Base-by-base conservation (phyloP, 2,113 vertebrate genomes). In the Ochotona princeps region DNA sequence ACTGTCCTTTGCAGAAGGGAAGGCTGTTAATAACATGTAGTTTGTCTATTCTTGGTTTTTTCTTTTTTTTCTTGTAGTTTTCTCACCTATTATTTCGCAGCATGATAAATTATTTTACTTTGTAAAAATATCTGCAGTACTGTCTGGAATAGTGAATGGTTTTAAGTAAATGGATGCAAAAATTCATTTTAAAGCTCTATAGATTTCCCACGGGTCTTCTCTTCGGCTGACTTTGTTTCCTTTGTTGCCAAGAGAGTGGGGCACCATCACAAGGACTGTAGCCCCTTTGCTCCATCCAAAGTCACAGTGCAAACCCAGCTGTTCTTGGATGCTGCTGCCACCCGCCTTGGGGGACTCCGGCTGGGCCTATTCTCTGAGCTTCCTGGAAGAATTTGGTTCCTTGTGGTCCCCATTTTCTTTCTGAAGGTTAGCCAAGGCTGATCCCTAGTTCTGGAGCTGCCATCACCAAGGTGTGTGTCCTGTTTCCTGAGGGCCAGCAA, bases 311-410 rank as follows among this genome's bases (percentile, higher is more conserved):
- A 94, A 87, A 72, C 73, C 67, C 6, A 87, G 38, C 84, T 81
- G 78, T 69, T 93, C 49, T 87, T 84, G 76, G 65, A 54, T 78
- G 57, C 67, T 95, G 75, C 47, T 60, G 61, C 92, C 90, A 87
- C 76, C 81, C 82, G 32, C 81, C 26, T 51, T 51, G 11, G 26
- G 78, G 57, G 28, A 67, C n/a, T 85, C 61, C 32, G 12, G 7
- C 20, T 49, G 30, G 49, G 78, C 51, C 4, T 51, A 11, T 66
- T 81, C 35, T n/a, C 38, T 12, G 6, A n/a, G 3, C n/a, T 21
- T 30, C 75, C 57, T 66, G 49, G 26, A 49, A 72, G 66, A 17
- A 61, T 66, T 84, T 8, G 14, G 28, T 61, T 87, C n/a, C 54
- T 61, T 84, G 73, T 15, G 30, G 65, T 54, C 20, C 35, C 28